Conservation (phyloP, 35 echinoderm and acorn worm genomes). For the Nesometra sesokonis region DNA sequence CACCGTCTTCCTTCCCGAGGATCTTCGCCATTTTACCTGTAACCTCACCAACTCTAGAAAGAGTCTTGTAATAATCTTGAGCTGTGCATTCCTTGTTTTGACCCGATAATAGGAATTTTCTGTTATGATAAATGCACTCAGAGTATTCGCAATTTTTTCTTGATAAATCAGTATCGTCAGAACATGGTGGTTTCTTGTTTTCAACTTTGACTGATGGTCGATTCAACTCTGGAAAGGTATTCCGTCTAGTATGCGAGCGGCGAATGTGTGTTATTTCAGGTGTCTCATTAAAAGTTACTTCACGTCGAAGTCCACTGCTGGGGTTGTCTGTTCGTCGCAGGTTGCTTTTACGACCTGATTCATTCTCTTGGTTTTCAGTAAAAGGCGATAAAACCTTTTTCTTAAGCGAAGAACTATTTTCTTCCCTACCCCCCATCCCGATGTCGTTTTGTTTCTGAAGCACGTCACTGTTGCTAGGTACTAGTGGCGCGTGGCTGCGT, state of each 20-base stretch:
- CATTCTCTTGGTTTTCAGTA: not conserved
- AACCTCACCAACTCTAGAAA: constrained; percentile 11
- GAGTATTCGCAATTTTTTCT: constrained; percentile 24
- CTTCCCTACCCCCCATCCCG: not conserved
- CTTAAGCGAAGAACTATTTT: not conserved
- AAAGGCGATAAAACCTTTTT: not conserved
- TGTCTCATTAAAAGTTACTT: not conserved
- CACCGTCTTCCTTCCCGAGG: constrained; percentile 23
- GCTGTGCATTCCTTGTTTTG: constrained; percentile 14
- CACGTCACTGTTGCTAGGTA: not conserved
- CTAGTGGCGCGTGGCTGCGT: not conserved
- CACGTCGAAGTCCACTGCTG: not conserved
- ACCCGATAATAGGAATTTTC: not conserved
- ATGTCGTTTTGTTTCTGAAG: not conserved
- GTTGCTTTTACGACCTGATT: not conserved
- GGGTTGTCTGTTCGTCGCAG: not conserved
- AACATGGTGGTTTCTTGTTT: not conserved
- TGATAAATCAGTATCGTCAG: not conserved
- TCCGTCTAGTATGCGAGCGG: not conserved
- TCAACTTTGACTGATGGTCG: not conserved
- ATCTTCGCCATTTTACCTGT: constrained; percentile 31
- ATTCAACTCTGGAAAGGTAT: not conserved
- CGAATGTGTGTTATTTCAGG: not conserved
- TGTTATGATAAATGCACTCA: constrained; percentile 67
- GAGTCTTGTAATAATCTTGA: constrained; percentile 38